These are phyloP conservation scores for Blastomussa wellsi DNA, from an alignment of 92 coral and sea anemone genomes.

Conservation along the genomic window DNA sequence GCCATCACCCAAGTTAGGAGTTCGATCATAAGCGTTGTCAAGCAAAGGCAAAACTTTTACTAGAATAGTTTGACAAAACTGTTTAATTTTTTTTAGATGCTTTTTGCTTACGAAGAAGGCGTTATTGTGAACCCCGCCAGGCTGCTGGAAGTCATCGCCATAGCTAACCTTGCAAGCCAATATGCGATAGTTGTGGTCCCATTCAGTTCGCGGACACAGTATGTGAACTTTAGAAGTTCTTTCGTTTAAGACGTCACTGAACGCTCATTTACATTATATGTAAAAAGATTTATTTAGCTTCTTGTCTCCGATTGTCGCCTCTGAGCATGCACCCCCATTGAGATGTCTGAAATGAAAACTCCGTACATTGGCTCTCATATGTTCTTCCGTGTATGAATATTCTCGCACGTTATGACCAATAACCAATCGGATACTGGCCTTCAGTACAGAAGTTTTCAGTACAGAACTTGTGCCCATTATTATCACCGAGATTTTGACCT, in stretches of 20 bases:
- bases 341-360: no score
- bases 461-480: no score
- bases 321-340: neutral
- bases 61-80: neutral
- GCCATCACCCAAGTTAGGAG: slow-evolving; percentile 5
- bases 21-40: neutral
- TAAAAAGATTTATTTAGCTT: neutral
- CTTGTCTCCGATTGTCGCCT: neutral
- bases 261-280: neutral
- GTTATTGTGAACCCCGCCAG: neutral
- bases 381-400: no score
- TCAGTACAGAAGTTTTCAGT: no score
- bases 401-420: no score
- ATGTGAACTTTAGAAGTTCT: neutral
- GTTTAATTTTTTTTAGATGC: neutral
- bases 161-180: neutral
- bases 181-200: neutral
- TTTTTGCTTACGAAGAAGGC: neutral
- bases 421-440: no score
- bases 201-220: neutral
- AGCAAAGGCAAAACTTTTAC: neutral
- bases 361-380: no score
- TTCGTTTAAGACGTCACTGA: neutral
- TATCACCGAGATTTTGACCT: no score
- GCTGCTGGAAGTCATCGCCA: neutral